Percentiles rank a stretch among this genome's conserved stretches.
phyloP scores from a whole-genome alignment of 2,888 invertebrate genomes.

The Chouioia cunea region DNA sequence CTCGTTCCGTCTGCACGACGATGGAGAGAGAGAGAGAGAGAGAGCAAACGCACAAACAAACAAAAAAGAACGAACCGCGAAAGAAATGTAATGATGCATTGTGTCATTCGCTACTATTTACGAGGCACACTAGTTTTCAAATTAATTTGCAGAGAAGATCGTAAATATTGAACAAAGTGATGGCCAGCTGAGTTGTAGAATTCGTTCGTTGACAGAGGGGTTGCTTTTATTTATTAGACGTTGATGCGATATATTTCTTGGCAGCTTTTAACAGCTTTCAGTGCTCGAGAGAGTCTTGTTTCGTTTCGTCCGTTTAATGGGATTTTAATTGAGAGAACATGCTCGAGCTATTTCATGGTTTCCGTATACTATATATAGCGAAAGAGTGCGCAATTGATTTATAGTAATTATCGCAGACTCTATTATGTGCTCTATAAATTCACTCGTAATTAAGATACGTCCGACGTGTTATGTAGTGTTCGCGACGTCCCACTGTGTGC shows the following conservation, averaged over 20 bases:
- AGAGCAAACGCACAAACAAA: constrained; percentile 32
- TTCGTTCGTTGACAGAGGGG: background rate
- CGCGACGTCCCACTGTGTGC: background rate
- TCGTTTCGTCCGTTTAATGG: background rate
- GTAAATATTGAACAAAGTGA: constrained; percentile 8
- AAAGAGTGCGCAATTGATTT: constrained; percentile 6
- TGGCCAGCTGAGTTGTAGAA: background rate
- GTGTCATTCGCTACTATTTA: constrained; percentile 21
- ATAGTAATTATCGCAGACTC: constrained; percentile 14
- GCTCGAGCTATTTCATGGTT: no score
- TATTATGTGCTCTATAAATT: constrained; percentile 29
- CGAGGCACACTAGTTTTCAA: constrained; percentile 5
- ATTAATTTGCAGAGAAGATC: constrained; percentile 15
- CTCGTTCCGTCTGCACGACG: constrained; percentile 29
- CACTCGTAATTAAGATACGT: constrained; percentile 32
- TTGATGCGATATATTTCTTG: no score
- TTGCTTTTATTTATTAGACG: background rate
- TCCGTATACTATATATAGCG: no score
- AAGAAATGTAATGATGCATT: constrained; percentile 15
- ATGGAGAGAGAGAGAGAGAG: constrained; percentile 43
- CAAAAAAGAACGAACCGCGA: constrained; percentile 5
- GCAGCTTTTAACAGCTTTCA: no score
- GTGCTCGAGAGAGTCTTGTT: no score
- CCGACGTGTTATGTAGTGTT: background rate
- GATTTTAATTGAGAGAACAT: no score